phyloP scores from a whole-genome alignment of 1,140 invertebrate species.

The Scaptomyza graminum region DNA sequence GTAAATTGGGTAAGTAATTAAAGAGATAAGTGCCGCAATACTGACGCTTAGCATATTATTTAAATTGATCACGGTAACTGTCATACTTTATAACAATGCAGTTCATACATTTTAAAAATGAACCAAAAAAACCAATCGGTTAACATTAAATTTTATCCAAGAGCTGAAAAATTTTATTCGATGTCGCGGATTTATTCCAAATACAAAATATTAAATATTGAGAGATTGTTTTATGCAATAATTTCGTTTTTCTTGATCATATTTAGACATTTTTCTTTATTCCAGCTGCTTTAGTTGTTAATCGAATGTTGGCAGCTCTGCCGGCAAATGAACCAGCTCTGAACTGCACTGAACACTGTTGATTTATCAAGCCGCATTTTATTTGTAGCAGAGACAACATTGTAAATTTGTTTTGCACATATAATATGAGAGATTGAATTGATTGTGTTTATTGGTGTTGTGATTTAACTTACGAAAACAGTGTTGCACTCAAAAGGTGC shows the following conservation, averaged over 20 bases:
- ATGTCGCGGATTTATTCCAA: too few relatives aligned
- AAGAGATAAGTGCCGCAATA: not conserved
- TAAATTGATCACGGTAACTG: not conserved
- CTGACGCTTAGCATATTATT: not conserved
- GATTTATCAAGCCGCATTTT: conserved; percentile 38
- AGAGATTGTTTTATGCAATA: too few relatives aligned
- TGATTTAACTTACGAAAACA: not conserved
- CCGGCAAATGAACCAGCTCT: conserved; percentile 22
- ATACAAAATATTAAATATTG: too few relatives aligned
- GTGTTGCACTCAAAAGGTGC: not conserved
- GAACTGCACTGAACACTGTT: conserved; percentile 8
- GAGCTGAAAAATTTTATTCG: not conserved
- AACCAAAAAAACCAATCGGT: not conserved
- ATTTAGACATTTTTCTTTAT: too few relatives aligned
- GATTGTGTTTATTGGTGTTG: not conserved
- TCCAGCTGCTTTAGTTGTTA: not conserved
- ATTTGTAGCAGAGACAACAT: conserved; percentile 34
- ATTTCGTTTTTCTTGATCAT: too few relatives aligned
- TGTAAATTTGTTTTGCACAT: conserved; percentile 22
- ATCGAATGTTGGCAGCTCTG: not conserved
- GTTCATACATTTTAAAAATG: not conserved
- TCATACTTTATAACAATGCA: not conserved
- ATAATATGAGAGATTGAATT: conserved; percentile 21
- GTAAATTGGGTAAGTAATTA: not conserved
- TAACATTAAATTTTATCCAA: not conserved